Base-by-base conservation (phyloP, 2,113 vertebrate species). In the Pholis gunnellus region DNA sequence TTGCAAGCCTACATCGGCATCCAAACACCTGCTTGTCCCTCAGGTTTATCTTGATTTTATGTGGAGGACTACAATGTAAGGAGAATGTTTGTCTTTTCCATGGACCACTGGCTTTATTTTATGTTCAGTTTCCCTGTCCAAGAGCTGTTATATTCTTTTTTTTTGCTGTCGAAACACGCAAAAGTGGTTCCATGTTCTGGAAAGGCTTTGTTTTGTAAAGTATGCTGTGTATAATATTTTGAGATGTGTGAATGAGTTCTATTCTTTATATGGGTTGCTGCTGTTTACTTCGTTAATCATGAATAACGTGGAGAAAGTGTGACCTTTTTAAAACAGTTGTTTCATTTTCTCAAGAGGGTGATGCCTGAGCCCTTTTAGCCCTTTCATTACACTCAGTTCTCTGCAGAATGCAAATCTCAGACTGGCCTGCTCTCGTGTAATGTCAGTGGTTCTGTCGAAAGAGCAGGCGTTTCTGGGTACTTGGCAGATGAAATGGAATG, bases 401-500 rank as follows among this genome's bases (percentile, higher is more conserved):
- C 56, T 48, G 31, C 65, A 75, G 29, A 72, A 80, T 60, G 34
- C 65, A 67, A 68, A 77, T 79, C 54, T 68, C 73, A 54, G 6
- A 67, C 36, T 44, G 44, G 81, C 50, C 72, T 67, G 54, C 65
- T 81, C 69, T 75, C 84, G 38, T 75, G 52, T 61, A 82, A 69
- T 64, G 72, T 74, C 14, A 71, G 11, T 72, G 42, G 75, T 82
- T 22, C 42, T 50, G 36, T 82, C 2, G 10, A 76, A 69, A 81
- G 52, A 57, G 25, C 40, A 50, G 22, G 63, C 25, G 17, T 61
- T 70, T 82, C 20, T 74, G 40, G n/a, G 54, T 64, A n/a, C 27
- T 59, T 79, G 64, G 78, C 74, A 78, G 71, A 89, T 77, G 66
- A 81, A 84, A 68, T 82, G 57, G 78, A 84, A 72, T 86, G 38